Conservation (phyloP, 2,113 vertebrate species). For the Syngnathoides biaculeatus region DNA sequence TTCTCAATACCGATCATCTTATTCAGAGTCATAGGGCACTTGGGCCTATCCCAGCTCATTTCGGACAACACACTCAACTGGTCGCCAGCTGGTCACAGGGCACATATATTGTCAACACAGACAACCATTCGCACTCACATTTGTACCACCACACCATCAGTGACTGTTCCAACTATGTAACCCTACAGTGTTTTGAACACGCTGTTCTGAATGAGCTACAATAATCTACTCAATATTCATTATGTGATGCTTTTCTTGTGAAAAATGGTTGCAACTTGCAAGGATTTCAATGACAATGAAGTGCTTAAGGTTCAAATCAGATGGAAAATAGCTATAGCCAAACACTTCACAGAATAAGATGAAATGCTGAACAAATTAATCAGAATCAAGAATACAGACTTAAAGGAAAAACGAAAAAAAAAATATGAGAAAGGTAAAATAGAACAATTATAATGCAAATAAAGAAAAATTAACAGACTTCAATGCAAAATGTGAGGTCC, state of each 20-base stretch:
- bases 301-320: neutral
- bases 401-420: neutral
- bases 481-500: constrained; percentile 1
- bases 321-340: neutral
- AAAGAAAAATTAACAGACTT: neutral
- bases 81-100: too few species aligned
- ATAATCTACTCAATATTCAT: constrained; percentile 6
- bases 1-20: too few species aligned
- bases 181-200: constrained; percentile 11
- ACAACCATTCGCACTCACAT: too few species aligned
- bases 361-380: neutral
- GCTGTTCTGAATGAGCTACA: constrained; percentile 29
- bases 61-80: too few species aligned
- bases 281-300: neutral
- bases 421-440: neutral
- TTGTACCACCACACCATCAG: too few species aligned
- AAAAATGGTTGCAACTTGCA: neutral
- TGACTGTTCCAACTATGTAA: constrained; percentile 21
- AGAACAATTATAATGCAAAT: neutral
- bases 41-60: too few species aligned
- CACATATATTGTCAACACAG: too few species aligned
- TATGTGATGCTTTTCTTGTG: constrained; percentile 28
- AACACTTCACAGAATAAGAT: neutral
- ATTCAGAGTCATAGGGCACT: too few species aligned
- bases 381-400: neutral